A percentile compares a stretch with the other conserved stretches of the same genome.
Evolutionary conservation across 1,140 invertebrate genomes (phyloP).

Genomic region (Magallana gigas): DNA sequence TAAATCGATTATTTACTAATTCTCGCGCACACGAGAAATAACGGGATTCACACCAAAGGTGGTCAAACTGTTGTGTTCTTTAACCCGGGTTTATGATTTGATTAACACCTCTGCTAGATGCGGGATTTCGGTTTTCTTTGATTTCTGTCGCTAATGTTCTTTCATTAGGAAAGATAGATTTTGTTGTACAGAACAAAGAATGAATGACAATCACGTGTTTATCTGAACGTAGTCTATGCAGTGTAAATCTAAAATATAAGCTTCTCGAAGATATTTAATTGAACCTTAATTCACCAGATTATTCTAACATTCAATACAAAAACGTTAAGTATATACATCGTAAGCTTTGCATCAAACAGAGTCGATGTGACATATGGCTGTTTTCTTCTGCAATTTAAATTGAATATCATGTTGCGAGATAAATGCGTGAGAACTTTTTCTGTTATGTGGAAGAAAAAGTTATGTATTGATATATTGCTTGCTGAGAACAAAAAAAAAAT

Average conservation of each 20-base stretch:
- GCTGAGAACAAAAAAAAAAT: not conserved
- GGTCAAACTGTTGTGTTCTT: not conserved
- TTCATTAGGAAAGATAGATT: too few species aligned
- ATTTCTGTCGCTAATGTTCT: not conserved
- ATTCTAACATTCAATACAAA: too few species aligned
- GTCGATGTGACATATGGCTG: not conserved
- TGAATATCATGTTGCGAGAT: constrained; percentile 1
- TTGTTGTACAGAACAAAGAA: too few species aligned
- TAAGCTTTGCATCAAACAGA: constrained; percentile 10
- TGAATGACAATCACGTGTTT: too few species aligned
- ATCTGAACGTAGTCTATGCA: too few species aligned
- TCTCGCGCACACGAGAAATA: constrained; percentile 30
- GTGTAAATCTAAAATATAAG: too few species aligned
- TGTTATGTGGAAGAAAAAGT: not conserved
- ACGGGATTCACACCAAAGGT: not conserved
- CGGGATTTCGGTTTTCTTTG: not conserved
- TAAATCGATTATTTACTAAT: constrained; percentile 32
- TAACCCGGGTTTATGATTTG: constrained; percentile 22
- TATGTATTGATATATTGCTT: not conserved
- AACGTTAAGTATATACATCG: not conserved
- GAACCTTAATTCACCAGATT: too few species aligned
- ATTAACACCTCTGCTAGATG: not conserved
- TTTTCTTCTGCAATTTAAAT: constrained; percentile 2
- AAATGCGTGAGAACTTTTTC: constrained; percentile 25
- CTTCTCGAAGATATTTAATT: too few species aligned